phyloP scores from a whole-genome alignment of 2,888 invertebrate species.

The Pharmacophagus antenor region DNA sequence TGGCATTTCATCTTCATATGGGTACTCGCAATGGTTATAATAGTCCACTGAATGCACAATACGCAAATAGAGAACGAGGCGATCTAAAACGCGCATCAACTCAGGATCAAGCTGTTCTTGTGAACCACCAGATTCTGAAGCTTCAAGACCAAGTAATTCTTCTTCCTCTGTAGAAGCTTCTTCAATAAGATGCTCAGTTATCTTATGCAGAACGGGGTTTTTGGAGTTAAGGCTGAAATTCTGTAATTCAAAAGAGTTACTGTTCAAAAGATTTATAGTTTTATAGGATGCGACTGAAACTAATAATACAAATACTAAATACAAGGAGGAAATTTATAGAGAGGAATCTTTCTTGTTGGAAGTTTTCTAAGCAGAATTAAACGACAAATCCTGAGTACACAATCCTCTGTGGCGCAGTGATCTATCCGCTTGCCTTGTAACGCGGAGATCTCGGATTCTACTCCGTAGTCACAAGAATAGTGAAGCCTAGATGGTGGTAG shows the following conservation, averaged over 20 bases:
- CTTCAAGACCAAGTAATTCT: constrained; percentile 88
- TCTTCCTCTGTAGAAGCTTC: constrained; percentile 99
- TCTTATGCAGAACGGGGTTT: constrained; percentile 97
- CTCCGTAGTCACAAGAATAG: too few relatives aligned
- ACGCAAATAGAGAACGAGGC: constrained; percentile 94
- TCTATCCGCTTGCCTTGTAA: too few relatives aligned
- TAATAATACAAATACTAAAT: too few relatives aligned
- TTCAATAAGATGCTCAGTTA: constrained; percentile 98
- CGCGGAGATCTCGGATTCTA: too few relatives aligned
- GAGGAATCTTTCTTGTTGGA: too few relatives aligned
- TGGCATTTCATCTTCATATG: constrained; percentile 99
- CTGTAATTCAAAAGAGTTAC: constrained; percentile 41
- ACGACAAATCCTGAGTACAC: too few relatives aligned
- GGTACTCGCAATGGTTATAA: constrained; percentile 99
- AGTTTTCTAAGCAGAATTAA: too few relatives aligned
- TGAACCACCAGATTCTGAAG: constrained; percentile 48
- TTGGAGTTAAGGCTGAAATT: constrained; percentile 86
- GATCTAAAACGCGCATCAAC: constrained; percentile 84
- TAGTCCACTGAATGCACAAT: constrained; percentile 99
- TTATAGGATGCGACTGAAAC: too few relatives aligned
- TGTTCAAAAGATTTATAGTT: too few relatives aligned
- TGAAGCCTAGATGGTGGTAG: too few relatives aligned
- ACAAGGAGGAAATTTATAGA: too few relatives aligned
- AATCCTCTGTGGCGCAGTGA: too few relatives aligned
- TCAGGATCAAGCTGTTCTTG: constrained; percentile 65